A percentile compares a stretch with the other conserved stretches of the same genome.
These are phyloP conservation scores for Drosophila phalerata DNA, from an alignment of 2,888 invertebrate species.

Conservation along the genomic window DNA sequence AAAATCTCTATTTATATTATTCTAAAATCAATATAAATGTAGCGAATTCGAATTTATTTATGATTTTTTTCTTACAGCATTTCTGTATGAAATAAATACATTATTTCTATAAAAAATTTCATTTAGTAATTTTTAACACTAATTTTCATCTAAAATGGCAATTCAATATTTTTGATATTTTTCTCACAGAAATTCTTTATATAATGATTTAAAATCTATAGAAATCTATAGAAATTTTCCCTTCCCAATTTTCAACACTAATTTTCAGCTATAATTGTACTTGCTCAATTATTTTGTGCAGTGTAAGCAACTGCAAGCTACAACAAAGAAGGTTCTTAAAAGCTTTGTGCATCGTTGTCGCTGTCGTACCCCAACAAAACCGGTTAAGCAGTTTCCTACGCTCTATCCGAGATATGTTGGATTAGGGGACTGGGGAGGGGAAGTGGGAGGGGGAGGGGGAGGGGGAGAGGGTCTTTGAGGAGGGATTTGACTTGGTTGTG, in stretches of 20 bases:
- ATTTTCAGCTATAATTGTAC: background rate
- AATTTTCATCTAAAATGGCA: background rate
- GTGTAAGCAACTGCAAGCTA: slow-evolving; percentile 55
- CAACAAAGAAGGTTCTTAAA: slow-evolving; percentile 79
- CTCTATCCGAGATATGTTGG: slow-evolving; percentile 34
- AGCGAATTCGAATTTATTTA: too few species aligned
- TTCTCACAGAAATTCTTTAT: too few species aligned
- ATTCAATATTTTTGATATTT: too few species aligned
- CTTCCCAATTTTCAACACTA: background rate
- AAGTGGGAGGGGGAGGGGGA: background rate
- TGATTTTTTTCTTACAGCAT: too few species aligned
- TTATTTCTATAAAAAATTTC: too few species aligned
- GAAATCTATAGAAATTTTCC: too few species aligned
- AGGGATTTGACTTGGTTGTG: slow-evolving; percentile 53
- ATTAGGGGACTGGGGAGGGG: background rate
- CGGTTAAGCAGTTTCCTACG: slow-evolving; percentile 69
- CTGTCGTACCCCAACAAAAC: slow-evolving; percentile 58
- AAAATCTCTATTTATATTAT: too few species aligned
- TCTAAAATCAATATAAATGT: too few species aligned
- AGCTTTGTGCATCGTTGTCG: slow-evolving; percentile 72
- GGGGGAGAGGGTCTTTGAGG: background rate
- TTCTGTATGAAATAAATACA: too few species aligned
- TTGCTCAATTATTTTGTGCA: slow-evolving; percentile 22
- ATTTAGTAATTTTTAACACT: background rate
- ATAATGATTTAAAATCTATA: too few species aligned